A percentile compares a stretch with the other conserved stretches of the same genome.
Evolutionary conservation across 2,797 vertebrate genomes (phyloP).

Genomic region (Lepus townsendii): DNA sequence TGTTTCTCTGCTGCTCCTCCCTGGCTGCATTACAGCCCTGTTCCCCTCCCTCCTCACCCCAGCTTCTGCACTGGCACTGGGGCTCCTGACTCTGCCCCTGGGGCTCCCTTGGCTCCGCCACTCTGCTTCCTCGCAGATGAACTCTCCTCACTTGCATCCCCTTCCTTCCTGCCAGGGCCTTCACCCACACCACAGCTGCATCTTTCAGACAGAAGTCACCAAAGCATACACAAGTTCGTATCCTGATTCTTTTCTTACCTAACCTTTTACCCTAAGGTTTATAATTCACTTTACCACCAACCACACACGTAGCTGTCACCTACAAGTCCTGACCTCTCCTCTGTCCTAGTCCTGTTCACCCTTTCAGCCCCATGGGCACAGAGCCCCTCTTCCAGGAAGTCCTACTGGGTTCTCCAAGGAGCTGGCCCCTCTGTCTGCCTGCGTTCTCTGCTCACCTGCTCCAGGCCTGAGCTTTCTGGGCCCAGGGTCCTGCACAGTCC

Average conservation of each 20-base stretch:
- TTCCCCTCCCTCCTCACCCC: too few relatives aligned
- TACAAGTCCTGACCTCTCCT: background rate
- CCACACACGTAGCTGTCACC: background rate
- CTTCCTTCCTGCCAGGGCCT: background rate
- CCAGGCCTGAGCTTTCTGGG: background rate
- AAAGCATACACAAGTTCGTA: background rate
- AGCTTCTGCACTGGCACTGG: background rate
- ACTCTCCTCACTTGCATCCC: background rate
- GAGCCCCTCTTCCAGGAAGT: background rate
- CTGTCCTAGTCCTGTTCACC: background rate
- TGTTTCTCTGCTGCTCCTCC: background rate
- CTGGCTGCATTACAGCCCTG: background rate
- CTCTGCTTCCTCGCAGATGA: too few relatives aligned
- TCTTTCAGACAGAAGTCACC: slow-evolving; percentile 7
- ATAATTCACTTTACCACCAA: slow-evolving; percentile 5
- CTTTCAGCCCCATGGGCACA: background rate
- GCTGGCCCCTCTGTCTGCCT: background rate
- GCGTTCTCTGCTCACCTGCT: background rate
- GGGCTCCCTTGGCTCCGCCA: background rate
- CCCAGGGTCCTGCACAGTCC: background rate
- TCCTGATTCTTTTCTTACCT: background rate
- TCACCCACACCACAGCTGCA: background rate
- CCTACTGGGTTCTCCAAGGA: background rate
- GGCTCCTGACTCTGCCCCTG: background rate
- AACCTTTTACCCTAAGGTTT: background rate